These are phyloP conservation scores for Hystrix cristata DNA, from an alignment of 2,113 vertebrate genomes.

Conservation along the genomic window DNA sequence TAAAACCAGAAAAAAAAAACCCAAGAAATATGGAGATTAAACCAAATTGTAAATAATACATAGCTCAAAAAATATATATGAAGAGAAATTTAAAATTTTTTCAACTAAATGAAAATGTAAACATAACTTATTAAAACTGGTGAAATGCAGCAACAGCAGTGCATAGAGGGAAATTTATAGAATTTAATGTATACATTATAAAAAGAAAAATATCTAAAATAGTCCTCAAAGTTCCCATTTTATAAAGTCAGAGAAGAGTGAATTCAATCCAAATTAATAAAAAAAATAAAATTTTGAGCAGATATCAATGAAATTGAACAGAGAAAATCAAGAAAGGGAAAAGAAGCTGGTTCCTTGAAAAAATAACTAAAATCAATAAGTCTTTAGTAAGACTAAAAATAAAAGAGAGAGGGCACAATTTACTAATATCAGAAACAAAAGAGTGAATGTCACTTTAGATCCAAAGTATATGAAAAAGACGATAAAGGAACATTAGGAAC, in stretches of 20 bases:
- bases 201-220: neutral
- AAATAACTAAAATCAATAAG: neutral
- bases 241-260: neutral
- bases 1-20: neutral
- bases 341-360: neutral
- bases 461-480: neutral
- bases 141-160: too few species aligned
- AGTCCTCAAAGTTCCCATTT: neutral
- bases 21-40: neutral
- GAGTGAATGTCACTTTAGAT: neutral
- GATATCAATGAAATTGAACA: neutral
- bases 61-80: neutral
- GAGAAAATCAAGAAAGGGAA: neutral
- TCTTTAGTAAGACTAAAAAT: neutral
- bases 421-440: neutral
- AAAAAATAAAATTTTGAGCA: neutral
- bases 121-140: neutral
- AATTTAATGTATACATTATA: neutral
- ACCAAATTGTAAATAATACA: neutral
- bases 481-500: neutral
- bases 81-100: neutral
- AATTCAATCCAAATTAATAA: neutral
- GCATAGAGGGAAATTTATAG: neutral
- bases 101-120: neutral
- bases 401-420: neutral